Percentiles rank a stretch among this genome's conserved stretches.
Evolutionary conservation across 2,888 invertebrate species (phyloP).

Genomic region (Deilephila elpenor): DNA sequence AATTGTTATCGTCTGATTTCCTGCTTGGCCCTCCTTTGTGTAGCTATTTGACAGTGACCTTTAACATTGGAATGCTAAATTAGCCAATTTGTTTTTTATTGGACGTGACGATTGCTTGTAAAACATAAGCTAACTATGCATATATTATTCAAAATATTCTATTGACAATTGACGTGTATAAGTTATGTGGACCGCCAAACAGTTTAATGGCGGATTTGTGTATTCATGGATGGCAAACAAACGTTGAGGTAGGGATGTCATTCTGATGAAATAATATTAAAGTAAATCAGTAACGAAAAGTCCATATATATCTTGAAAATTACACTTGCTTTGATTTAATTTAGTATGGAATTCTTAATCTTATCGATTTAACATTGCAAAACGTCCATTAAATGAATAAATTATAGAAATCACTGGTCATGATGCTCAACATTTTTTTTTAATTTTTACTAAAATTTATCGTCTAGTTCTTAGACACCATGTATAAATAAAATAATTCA

Average conservation of each 20-base stretch:
- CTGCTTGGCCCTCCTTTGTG: not conserved
- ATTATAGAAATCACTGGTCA: no score
- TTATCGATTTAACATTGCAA: no score
- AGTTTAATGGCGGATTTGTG: conserved; percentile 1
- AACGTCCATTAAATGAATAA: no score
- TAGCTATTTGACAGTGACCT: conserved; percentile 60
- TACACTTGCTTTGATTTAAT: no score
- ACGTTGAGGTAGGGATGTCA: not conserved
- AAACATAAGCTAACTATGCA: not conserved
- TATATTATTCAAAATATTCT: not conserved
- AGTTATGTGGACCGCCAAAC: not conserved
- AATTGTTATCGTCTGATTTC: conserved; percentile 1
- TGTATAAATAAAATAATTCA: not conserved
- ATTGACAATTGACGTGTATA: not conserved
- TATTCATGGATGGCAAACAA: not conserved
- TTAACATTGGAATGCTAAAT: conserved; percentile 19
- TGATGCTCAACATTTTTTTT: no score
- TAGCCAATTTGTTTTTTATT: not conserved
- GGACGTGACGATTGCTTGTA: not conserved
- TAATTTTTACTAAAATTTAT: no score
- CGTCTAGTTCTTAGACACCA: no score
- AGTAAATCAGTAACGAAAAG: no score
- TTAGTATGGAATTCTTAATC: no score
- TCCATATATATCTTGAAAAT: no score
- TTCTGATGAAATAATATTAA: no score